Percentiles rank a stretch among this genome's conserved stretches.
Evolutionary conservation across 2,113 vertebrate genomes (phyloP).

Genomic region (Stigmatopora nigra): DNA sequence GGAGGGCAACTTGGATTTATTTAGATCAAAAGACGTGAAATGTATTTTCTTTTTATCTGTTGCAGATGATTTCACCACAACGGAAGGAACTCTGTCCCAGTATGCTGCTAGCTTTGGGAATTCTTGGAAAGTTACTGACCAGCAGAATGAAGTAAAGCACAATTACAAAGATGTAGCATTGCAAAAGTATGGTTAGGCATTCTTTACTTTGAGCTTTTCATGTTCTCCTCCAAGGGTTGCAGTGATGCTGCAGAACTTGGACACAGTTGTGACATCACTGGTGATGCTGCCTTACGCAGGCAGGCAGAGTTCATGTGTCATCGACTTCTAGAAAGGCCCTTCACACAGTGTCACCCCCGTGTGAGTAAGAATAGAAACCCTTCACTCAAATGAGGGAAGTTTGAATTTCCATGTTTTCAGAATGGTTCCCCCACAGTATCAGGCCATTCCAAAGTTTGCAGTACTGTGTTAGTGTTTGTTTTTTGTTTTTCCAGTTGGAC

Average conservation of each 20-base stretch:
- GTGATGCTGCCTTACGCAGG: conserved; percentile 1
- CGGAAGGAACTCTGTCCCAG: conserved; percentile 57
- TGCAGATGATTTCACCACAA: conserved; percentile 72
- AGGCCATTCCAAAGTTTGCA: neutral
- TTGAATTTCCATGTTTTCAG: neutral
- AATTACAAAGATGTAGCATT: conserved; percentile 3
- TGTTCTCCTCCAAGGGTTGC: conserved; percentile 55
- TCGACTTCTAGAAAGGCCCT: conserved; percentile 69
- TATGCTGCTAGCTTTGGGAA: conserved; percentile 79
- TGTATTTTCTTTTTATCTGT: conserved; percentile 1
- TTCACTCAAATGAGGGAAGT: neutral
- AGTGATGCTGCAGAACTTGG: conserved; percentile 68
- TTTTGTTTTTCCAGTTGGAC: conserved; percentile 66
- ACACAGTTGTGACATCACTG: conserved; percentile 60
- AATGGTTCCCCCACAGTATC: neutral
- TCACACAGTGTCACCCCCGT: conserved; percentile 73
- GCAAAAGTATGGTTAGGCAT: neutral
- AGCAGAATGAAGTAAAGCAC: conserved; percentile 56
- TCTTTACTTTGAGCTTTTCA: neutral
- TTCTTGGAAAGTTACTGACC: conserved; percentile 77
- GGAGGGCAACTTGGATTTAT: conserved; percentile 1
- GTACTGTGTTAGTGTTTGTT: conserved; percentile 1
- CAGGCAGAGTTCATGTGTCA: conserved; percentile 69
- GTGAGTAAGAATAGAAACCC: conserved; percentile 53
- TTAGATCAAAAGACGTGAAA: neutral